Percentiles rank a stretch among this genome's conserved stretches.
These are phyloP conservation scores for Brachionus angularis DNA, from an alignment of 1,140 invertebrate genomes.

Conservation along the genomic window DNA sequence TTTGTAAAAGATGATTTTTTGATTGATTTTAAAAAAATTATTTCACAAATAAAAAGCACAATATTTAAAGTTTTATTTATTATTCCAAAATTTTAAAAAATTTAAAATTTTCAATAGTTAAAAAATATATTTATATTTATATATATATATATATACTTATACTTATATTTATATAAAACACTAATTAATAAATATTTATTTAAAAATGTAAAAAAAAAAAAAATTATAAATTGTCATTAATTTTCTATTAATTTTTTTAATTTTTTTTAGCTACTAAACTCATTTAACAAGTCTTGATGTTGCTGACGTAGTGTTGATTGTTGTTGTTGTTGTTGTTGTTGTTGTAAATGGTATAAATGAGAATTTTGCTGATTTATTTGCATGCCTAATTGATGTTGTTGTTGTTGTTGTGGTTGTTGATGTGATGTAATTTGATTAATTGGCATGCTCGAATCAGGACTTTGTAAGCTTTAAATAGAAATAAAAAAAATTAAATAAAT, in stretches of 20 bases:
- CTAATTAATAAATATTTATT: conserved; percentile 20
- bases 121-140: background rate
- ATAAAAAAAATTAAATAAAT: background rate
- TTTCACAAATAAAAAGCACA: no score
- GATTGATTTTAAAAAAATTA: no score
- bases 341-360: conserved; percentile 6
- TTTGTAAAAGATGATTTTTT: no score
- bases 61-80: no score
- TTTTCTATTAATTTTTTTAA: background rate
- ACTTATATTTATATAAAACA: background rate
- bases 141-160: background rate
- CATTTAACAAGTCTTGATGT: background rate
- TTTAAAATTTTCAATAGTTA: no score
- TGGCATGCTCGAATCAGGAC: background rate
- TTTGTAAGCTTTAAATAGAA: conserved; percentile 15
- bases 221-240: conserved; percentile 15
- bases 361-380: no score
- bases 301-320: background rate
- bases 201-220: no score
- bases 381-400: conserved; percentile 15
- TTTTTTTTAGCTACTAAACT: conserved; percentile 27
- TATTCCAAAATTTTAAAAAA: no score
- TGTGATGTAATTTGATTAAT: background rate
- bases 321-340: background rate
- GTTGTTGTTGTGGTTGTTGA: conserved; percentile 4